Base-by-base conservation (phyloP, 2,888 invertebrate genomes). In the Thereva nobilitata region DNA sequence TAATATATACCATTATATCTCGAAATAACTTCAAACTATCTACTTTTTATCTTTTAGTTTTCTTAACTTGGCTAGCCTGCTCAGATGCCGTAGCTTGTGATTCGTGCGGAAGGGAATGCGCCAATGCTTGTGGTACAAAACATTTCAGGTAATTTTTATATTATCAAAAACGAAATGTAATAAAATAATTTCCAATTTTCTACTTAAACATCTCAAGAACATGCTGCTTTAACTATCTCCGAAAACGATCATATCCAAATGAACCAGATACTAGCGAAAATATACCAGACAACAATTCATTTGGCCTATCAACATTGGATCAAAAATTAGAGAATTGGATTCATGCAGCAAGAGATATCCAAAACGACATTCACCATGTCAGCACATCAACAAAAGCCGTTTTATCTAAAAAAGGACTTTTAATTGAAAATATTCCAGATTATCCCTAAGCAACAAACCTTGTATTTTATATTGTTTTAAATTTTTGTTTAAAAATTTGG, bases 151-250 rank as follows among this genome's bases (percentile, higher is more conserved):
- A 70, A 68, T n/a, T 23, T 8, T 23, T 23, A 23, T 23, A 23
- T 23, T 2, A 23, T 23, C n/a, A 23, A 23, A 2, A 23, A 23
- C 2, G 2, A 34, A 55, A 34, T 12, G 34, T 42, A 4, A 50
- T 44, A 64, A 4, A 56, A 38, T 12, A 5, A 4, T n/a, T n/a
- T 35, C 6, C 0, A 38, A 12, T 41, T 9, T 23, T 8, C 38
- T 53, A 67, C 37, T 35, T 45, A 42, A 37, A n/a, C 5, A 40
- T 35, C 7, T 35, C 67, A 41, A 84, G 87, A 45, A 86, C 87
- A 8, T 88, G 88, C 72, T 89, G 88, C 73, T 87, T 86, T 76
- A 88, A 89, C 77, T 88, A 87, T 75, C 79, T 88, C 72, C 84
- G 84, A 70, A 88, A 88, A 72, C 79, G 86, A 65, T 79, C 79